phyloP scores from a whole-genome alignment of 2,888 invertebrate species.

The Apodemia zela region DNA sequence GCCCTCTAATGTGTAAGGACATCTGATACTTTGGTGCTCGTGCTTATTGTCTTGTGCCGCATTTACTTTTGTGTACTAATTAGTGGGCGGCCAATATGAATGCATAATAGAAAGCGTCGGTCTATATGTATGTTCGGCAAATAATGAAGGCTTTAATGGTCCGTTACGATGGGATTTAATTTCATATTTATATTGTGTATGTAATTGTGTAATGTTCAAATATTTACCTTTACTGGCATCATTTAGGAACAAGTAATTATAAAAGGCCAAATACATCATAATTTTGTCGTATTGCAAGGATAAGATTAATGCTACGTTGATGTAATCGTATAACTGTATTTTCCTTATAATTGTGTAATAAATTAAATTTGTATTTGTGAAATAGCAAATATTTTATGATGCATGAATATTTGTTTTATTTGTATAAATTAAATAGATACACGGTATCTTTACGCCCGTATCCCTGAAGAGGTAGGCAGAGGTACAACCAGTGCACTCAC shows the following conservation, averaged over 20 bases:
- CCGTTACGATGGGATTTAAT: slow-evolving; percentile 62
- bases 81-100: slow-evolving; percentile 77
- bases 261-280: neutral
- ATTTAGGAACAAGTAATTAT: neutral
- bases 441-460: too few species aligned
- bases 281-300: neutral
- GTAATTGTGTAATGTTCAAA: neutral
- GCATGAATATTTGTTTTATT: too few species aligned
- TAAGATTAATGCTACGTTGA: neutral
- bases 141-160: slow-evolving; percentile 61
- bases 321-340: neutral
- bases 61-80: slow-evolving; percentile 78
- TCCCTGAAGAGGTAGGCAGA: too few species aligned
- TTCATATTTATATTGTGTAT: slow-evolving; percentile 33
- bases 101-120: slow-evolving; percentile 75
- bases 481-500: too few species aligned
- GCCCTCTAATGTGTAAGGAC: slow-evolving; percentile 49
- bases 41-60: slow-evolving; percentile 63
- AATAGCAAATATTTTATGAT: neutral
- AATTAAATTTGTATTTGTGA: neutral
- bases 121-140: slow-evolving; percentile 74
- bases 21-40: slow-evolving; percentile 46
- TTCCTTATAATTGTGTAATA: neutral
- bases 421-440: neutral
- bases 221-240: neutral